Conservation (phyloP, 2,113 vertebrate species). For the Sinosuthora webbiana region DNA sequence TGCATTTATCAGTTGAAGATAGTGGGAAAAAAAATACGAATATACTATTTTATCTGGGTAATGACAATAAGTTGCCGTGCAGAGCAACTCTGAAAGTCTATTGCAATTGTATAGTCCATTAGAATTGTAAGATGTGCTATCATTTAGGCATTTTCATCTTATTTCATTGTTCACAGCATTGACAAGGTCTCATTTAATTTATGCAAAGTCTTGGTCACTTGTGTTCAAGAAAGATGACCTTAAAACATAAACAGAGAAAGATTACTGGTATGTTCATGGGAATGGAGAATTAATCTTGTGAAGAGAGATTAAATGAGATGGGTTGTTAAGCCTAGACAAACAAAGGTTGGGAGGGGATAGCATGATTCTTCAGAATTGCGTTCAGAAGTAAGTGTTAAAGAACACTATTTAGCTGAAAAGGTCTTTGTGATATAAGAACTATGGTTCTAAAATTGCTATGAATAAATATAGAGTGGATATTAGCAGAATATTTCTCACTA, state of each 20-base stretch:
- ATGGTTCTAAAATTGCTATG: background rate
- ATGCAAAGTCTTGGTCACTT: background rate
- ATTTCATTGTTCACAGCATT: background rate
- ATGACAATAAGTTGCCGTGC: background rate
- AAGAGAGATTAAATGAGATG: background rate
- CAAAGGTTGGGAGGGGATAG: background rate
- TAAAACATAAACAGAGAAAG: background rate
- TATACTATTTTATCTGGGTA: background rate
- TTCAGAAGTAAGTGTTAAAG: background rate
- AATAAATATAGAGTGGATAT: background rate
- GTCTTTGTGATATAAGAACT: background rate
- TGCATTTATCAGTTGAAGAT: background rate
- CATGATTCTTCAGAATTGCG: background rate
- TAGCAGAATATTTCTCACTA: background rate
- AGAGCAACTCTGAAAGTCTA: background rate
- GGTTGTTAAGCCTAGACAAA: slow-evolving; percentile 8
- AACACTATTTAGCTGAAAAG: background rate
- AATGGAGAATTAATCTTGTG: background rate
- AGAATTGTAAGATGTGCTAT: background rate
- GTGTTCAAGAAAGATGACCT: background rate
- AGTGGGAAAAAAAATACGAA: background rate
- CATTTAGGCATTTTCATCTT: background rate
- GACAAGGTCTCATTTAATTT: background rate
- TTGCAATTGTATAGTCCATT: background rate
- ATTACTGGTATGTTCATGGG: background rate